Conservation (phyloP, 2,113 vertebrate genomes). For the Cyprinodon variegatus region DNA sequence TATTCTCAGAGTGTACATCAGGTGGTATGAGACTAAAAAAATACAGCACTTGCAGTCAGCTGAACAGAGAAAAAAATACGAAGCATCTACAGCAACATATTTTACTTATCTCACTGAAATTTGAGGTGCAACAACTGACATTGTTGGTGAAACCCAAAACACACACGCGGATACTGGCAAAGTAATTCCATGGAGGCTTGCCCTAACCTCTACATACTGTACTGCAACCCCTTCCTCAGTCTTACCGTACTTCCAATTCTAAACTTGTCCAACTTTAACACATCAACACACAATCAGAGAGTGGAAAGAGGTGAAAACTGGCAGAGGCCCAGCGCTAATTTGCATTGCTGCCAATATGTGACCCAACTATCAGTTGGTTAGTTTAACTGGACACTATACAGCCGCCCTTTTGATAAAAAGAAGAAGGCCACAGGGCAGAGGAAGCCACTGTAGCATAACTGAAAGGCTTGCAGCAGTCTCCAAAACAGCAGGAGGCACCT, state of each 20-base stretch:
- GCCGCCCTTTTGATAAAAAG: conserved; percentile 48
- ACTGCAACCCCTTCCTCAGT: conserved; percentile 17
- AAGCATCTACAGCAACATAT: background rate
- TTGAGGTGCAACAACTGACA: conserved; percentile 9
- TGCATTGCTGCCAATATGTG: conserved; percentile 38
- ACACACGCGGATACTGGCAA: conserved; percentile 4
- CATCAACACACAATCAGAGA: conserved; percentile 48
- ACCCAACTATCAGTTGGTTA: conserved; percentile 12
- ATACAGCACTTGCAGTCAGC: background rate
- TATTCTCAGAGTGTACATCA: conserved; percentile 54
- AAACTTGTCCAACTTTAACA: conserved; percentile 36
- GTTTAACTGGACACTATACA: conserved; percentile 24
- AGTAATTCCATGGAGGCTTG: conserved; percentile 7
- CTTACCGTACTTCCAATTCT: conserved; percentile 18
- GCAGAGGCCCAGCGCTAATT: conserved; percentile 46
- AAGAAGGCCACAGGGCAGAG: conserved; percentile 29
- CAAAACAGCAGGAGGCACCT: conserved; percentile 58
- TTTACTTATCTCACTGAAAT: conserved; percentile 18
- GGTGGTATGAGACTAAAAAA: conserved; percentile 16
- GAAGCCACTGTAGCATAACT: background rate
- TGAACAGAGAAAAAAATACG: conserved; percentile 1
- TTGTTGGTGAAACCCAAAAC: conserved; percentile 23
- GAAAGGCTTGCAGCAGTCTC: conserved; percentile 10
- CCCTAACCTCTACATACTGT: conserved; percentile 23
- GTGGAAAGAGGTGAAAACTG: conserved; percentile 47